Evolutionary conservation across 2,113 vertebrate genomes (phyloP).

Genomic region (Crocuta crocuta): DNA sequence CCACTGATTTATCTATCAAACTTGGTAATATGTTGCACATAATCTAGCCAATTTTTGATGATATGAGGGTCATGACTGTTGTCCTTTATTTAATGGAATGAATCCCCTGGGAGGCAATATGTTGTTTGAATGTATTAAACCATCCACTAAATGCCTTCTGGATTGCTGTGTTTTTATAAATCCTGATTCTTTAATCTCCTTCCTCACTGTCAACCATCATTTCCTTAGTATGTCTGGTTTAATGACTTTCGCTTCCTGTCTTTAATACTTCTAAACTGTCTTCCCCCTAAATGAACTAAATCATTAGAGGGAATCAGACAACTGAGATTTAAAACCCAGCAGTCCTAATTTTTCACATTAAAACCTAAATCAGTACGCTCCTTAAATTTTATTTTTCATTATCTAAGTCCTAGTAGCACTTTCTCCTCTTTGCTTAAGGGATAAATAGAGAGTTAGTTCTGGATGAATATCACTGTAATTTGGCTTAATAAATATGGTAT

Average conservation of each 20-base stretch:
- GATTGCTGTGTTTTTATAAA: background rate
- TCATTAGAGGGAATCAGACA: background rate
- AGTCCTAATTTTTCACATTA: background rate
- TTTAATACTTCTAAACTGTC: background rate
- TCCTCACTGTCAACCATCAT: background rate
- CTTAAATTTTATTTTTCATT: background rate
- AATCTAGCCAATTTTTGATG: conserved; percentile 7
- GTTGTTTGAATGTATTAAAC: background rate
- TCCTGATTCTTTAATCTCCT: background rate
- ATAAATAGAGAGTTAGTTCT: background rate
- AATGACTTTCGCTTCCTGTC: background rate
- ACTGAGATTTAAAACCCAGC: background rate
- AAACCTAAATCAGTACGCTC: background rate
- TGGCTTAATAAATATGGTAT: background rate
- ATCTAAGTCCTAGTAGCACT: background rate
- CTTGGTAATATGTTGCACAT: background rate
- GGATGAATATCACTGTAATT: background rate
- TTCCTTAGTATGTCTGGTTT: background rate
- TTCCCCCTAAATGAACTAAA: background rate
- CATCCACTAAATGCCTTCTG: background rate
- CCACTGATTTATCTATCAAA: background rate
- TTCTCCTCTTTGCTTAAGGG: background rate
- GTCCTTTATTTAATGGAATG: background rate
- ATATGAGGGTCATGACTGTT: conserved; percentile 26
- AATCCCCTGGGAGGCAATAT: background rate